Base-by-base conservation (phyloP, 1,140 invertebrate species). In the Cheumatopsyche charites region DNA sequence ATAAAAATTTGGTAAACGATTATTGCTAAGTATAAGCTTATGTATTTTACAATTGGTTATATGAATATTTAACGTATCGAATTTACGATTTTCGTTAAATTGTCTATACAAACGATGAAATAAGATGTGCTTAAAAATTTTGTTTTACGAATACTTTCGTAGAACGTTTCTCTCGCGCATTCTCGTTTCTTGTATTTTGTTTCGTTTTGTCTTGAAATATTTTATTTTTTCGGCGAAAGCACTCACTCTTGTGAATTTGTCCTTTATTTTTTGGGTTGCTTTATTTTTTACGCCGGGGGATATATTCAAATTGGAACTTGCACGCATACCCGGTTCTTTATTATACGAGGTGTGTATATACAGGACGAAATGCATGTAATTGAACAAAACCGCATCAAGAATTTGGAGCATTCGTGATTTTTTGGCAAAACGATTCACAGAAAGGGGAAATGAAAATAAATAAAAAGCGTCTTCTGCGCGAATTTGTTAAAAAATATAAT, bases 231-330 rank as follows among this genome's bases (percentile, higher is more conserved):
- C 63, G 21, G 19, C 23, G 15, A 12, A 47, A 12, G 15, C 43
- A 47, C 43, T n/a, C 43, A 13, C 43, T 7, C 15, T n/a, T 47
- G 13, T 13, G 15, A n/a, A 47, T 58, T 1, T 58, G 62, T 66
- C 11, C 23, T 65, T 61, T 61, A 43, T n/a, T 7, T 49, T 12
- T 47, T 17, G 11, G 5, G 19, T 36, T 11, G 49, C 55, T 68
- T 29, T 68, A 29, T 15, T 47, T 23, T 12, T 21, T 29, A 26
- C 45, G 42, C 23, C 66, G 23, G 12, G 41, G 47, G 45, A 71
- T 42, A 71, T 74, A 74, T 74, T 74, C 73, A 74, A 74, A 74
- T 74, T 74, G 73, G 67, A 36, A 62, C 63, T 63, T 69, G 72
- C 29, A 36, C 29, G 29, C 29, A 36, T 73, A 71, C 63, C 69